phyloP scores from a whole-genome alignment of 2,113 vertebrate species.

The Hydrolagus affinis region DNA sequence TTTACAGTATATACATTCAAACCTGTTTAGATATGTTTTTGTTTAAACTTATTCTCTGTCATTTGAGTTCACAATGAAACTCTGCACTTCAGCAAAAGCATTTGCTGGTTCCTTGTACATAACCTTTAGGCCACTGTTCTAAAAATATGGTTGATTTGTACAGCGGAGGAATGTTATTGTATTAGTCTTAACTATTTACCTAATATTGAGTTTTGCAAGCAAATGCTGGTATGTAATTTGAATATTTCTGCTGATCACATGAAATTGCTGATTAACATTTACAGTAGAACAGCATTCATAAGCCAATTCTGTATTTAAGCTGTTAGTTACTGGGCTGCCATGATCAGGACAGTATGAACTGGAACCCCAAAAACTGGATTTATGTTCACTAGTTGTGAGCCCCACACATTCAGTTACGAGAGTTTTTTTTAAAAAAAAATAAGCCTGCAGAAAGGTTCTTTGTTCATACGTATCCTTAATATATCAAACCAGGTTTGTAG shows the following conservation, averaged over 20 bases:
- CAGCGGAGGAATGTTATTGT: slow-evolving; percentile 85
- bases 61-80: slow-evolving; percentile 58
- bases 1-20: slow-evolving; percentile 71
- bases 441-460: slow-evolving; percentile 27
- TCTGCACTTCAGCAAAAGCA: slow-evolving; percentile 71
- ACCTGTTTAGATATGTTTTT: slow-evolving; percentile 54
- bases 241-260: slow-evolving; percentile 56
- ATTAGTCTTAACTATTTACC: slow-evolving; percentile 74
- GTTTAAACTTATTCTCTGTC: slow-evolving; percentile 62
- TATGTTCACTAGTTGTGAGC: slow-evolving; percentile 35
- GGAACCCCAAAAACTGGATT: slow-evolving; percentile 43
- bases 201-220: slow-evolving; percentile 67
- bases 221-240: slow-evolving; percentile 66
- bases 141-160: slow-evolving; percentile 82
- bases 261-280: slow-evolving; percentile 62
- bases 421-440: slow-evolving; percentile 11
- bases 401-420: slow-evolving; percentile 20
- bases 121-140: slow-evolving; percentile 77
- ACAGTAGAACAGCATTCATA: slow-evolving; percentile 60
- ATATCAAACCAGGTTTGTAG: not conserved
- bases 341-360: slow-evolving; percentile 44
- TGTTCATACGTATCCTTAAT: slow-evolving; percentile 22
- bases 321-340: slow-evolving; percentile 49
- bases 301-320: slow-evolving; percentile 49
- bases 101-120: slow-evolving; percentile 77